Evolutionary conservation across 2,888 invertebrate species (phyloP).

Genomic region (Eupithecia inturbata): DNA sequence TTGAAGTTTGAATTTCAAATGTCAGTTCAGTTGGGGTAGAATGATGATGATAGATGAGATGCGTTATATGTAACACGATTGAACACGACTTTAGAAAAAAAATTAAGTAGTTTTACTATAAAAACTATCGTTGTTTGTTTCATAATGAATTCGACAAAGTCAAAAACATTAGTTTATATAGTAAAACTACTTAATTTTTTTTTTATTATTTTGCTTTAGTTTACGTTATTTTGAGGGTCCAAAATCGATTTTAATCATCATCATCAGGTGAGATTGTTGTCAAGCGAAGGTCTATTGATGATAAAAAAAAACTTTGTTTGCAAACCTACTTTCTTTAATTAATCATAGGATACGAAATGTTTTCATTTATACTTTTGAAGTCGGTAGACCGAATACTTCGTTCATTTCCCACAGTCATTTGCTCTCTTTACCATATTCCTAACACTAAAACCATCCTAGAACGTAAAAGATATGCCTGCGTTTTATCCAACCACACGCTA

Average conservation of each 20-base stretch:
- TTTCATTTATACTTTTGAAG: neutral
- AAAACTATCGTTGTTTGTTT: too few relatives aligned
- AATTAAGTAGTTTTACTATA: too few relatives aligned
- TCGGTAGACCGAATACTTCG: neutral
- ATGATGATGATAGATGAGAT: too few relatives aligned
- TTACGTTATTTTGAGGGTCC: neutral
- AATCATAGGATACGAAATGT: too few relatives aligned
- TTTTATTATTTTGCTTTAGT: neutral
- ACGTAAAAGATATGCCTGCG: conserved; percentile 14
- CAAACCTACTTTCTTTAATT: neutral
- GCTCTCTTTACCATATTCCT: neutral
- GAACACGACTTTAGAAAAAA: too few relatives aligned
- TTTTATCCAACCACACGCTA: conserved; percentile 28
- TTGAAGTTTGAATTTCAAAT: neutral
- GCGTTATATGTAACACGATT: neutral
- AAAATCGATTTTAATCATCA: too few relatives aligned
- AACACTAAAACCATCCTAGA: neutral
- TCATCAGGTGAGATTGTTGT: too few relatives aligned
- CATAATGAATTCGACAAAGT: too few relatives aligned
- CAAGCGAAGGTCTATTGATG: too few relatives aligned
- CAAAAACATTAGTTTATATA: too few relatives aligned
- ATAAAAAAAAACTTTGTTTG: neutral
- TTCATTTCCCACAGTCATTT: neutral
- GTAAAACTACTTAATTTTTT: neutral
- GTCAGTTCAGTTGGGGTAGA: neutral